Evolutionary conservation across 2,888 invertebrate genomes (phyloP), one percentile per base, ranked within the genome.

Genomic region (Amblyjoppa proteus): DNA sequence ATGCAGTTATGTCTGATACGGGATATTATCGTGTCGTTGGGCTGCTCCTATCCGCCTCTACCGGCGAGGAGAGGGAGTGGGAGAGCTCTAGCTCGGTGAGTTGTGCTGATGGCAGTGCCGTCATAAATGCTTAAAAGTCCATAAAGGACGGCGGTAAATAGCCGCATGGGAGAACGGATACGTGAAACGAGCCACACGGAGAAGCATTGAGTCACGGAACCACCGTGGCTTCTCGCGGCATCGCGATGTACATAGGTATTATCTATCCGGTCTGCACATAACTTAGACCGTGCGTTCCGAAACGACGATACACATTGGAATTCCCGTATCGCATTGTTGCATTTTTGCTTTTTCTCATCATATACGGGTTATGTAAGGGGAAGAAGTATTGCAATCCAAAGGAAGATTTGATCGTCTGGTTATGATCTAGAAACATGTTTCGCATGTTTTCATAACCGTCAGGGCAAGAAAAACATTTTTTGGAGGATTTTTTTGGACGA

Each of bases 1-100:
- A 88, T 88, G 88, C 88, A 87, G 86, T 87, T 88, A 84, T 82
- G 85, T 85, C 86, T 87, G 88, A 88, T 87, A 88, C 79, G 85
- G 86, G 82, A 86, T 83, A 88, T 88, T 87, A 88, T 87, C 85
- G 82, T 84, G 83, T 79, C 75, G 81, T 85, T 87, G 81, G 75
- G 78, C 38, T 68, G 45, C 73, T 78, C 73, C 77, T 77, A 64
- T 70, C 51, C 28, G 61, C 77, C 71, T 73, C 71, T n/a, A 70
- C 31, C 77, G 34, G 53, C 16, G 25, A 28, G 25, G 77, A 25
- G 53, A 41, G 41, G 45, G 56, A 41, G 41, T 41, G 13, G 45
- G 28, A 16, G n/a, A 45, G 69, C 53, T 28, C 77, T 73, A 73
- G 68, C 73, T 69, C 81, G 73, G 76, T 83, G 81, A 84, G 85